Conservation (phyloP, 2,888 invertebrate species). For the Neoaliturus tenellus region DNA sequence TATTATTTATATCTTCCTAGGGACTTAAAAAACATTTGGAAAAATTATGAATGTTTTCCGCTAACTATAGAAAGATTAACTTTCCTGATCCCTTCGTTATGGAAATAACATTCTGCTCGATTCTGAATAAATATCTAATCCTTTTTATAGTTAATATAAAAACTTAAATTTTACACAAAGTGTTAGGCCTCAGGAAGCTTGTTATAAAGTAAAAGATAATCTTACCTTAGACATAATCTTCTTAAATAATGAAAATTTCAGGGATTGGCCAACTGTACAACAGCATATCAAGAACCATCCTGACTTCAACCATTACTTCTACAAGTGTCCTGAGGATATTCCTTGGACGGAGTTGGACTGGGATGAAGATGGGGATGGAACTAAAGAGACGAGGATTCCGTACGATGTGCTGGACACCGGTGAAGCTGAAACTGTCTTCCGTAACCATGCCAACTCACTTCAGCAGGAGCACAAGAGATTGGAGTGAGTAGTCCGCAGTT, state of each 20-base stretch:
- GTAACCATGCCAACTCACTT: conserved; percentile 92
- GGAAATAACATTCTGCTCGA: too few relatives aligned
- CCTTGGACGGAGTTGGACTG: conserved; percentile 85
- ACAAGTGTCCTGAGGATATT: conserved; percentile 86
- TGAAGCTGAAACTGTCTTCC: conserved; percentile 95
- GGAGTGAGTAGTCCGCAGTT: conserved; percentile 81
- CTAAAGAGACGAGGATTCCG: conserved; percentile 88
- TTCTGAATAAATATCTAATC: too few relatives aligned
- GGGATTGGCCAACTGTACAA: conserved; percentile 93
- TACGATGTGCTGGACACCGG: conserved; percentile 93
- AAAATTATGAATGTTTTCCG: too few relatives aligned
- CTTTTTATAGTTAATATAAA: too few relatives aligned
- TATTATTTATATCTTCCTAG: too few relatives aligned
- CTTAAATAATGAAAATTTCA: conserved; percentile 70
- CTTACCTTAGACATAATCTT: too few relatives aligned
- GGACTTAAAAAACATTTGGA: too few relatives aligned
- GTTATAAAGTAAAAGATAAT: too few relatives aligned
- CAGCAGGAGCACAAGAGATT: conserved; percentile 94
- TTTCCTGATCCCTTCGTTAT: too few relatives aligned
- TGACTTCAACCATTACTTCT: conserved; percentile 96
- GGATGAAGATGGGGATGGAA: conserved; percentile 77
- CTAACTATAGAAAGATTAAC: too few relatives aligned
- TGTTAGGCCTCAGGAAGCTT: too few relatives aligned
- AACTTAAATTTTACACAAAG: too few relatives aligned
- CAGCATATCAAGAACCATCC: conserved; percentile 92